Conservation (phyloP, 2,113 vertebrate species). For the Plectropomus leopardus region DNA sequence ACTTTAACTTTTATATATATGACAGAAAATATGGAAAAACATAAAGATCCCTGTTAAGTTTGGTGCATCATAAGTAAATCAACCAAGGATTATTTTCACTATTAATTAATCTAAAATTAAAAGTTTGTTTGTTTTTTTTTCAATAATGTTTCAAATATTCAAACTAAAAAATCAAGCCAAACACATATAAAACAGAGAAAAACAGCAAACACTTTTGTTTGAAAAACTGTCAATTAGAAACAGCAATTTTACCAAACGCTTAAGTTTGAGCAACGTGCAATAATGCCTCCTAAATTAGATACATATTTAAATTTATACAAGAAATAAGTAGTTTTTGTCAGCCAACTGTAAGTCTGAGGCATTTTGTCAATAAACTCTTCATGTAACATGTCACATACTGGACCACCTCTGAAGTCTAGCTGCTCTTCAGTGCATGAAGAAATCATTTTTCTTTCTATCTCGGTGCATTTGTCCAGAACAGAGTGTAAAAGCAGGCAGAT, state of each 20-base stretch:
- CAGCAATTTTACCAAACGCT: background rate
- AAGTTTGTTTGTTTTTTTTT: too few species aligned
- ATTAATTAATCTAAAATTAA: too few species aligned
- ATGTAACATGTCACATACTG: background rate
- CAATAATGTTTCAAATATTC: background rate
- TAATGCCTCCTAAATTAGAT: too few species aligned
- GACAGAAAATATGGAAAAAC: too few species aligned
- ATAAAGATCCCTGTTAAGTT: background rate
- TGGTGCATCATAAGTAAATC: background rate
- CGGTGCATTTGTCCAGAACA: constrained; percentile 33
- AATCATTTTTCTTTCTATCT: background rate
- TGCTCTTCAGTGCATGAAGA: background rate
- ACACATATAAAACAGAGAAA: background rate
- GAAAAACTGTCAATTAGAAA: background rate
- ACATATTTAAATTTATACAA: too few species aligned
- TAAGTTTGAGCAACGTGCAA: too few species aligned
- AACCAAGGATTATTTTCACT: too few species aligned
- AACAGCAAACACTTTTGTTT: background rate
- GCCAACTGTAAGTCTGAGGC: background rate
- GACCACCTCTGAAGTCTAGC: background rate
- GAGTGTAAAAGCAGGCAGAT: constrained; percentile 13
- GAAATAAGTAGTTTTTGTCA: too few species aligned
- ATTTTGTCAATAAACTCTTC: background rate
- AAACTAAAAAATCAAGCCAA: background rate
- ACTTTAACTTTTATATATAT: too few species aligned